Conservation (phyloP, 2,888 invertebrate genomes). For the Agonopterix alstromeriana region DNA sequence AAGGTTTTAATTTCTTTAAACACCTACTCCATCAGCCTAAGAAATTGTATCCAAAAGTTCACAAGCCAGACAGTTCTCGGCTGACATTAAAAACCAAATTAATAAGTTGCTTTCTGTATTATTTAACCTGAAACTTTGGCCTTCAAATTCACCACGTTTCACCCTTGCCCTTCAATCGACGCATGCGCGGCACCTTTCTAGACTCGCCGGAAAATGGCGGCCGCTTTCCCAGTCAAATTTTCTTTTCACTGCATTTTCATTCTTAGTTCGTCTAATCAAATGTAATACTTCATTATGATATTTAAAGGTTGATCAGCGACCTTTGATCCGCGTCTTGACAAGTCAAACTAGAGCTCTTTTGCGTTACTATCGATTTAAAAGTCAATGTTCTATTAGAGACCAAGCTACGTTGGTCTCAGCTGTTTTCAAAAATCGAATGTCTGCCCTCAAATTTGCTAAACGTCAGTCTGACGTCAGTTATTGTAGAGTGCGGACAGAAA, state of each 20-base stretch:
- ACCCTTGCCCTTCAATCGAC: constrained; percentile 54
- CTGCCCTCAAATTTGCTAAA: constrained; percentile 25
- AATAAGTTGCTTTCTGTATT: too few species aligned
- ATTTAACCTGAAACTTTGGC: not conserved
- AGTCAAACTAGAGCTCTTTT: too few species aligned
- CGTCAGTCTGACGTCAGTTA: constrained; percentile 55
- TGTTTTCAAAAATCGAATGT: constrained; percentile 68
- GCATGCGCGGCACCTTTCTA: constrained; percentile 45
- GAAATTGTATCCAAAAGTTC: too few species aligned
- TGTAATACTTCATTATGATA: too few species aligned
- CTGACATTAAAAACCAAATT: too few species aligned
- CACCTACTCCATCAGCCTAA: too few species aligned
- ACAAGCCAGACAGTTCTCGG: too few species aligned
- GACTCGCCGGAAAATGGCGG: constrained; percentile 39
- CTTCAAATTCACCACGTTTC: constrained; percentile 13
- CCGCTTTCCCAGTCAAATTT: not conserved
- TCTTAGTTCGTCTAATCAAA: not conserved
- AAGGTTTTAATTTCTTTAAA: too few species aligned
- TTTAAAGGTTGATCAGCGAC: too few species aligned
- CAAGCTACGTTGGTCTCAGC: constrained; percentile 43
- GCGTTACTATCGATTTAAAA: too few species aligned
- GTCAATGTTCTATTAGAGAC: constrained; percentile 13
- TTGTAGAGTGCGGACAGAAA: constrained; percentile 43
- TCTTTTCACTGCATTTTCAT: not conserved
- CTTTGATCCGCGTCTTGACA: too few species aligned